A percentile compares a stretch with the other conserved stretches of the same genome.
These are phyloP conservation scores for Troides helena DNA, from an alignment of 2,888 invertebrate species.

Conservation along the genomic window DNA sequence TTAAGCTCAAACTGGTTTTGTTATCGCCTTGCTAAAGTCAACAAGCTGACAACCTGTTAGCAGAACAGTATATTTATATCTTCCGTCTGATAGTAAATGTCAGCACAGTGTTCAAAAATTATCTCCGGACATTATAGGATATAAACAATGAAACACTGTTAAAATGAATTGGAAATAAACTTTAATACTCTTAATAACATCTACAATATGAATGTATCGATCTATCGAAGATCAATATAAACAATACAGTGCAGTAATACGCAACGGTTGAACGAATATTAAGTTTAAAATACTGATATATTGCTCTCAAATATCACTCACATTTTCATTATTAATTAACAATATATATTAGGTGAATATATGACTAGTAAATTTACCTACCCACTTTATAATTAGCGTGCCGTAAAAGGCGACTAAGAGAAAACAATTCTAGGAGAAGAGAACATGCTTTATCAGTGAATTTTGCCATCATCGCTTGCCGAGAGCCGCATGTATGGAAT, in stretches of 20 bases:
- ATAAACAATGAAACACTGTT: conserved; percentile 46
- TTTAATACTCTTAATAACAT: conserved; percentile 71
- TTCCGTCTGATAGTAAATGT: too few species aligned
- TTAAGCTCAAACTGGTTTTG: too few species aligned
- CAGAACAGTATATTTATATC: too few species aligned
- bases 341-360: background rate
- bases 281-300: conserved; percentile 59
- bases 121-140: background rate
- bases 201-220: conserved; percentile 61
- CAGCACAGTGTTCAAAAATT: background rate
- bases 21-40: too few species aligned
- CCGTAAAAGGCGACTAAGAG: too few species aligned
- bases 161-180: conserved; percentile 66
- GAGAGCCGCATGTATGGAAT: too few species aligned
- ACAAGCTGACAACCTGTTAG: too few species aligned
- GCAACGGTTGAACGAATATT: conserved; percentile 17
- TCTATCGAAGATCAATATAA: conserved; percentile 43
- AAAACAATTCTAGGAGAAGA: too few species aligned
- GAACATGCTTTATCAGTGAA: too few species aligned
- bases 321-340: conserved; percentile 36
- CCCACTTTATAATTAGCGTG: too few species aligned
- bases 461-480: too few species aligned
- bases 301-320: conserved; percentile 63
- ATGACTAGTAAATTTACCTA: too few species aligned
- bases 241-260: conserved; percentile 43